Percentiles rank a stretch among this genome's conserved stretches.
Evolutionary conservation across 2,113 vertebrate species (phyloP).

Genomic region (Manacus vitellinus): DNA sequence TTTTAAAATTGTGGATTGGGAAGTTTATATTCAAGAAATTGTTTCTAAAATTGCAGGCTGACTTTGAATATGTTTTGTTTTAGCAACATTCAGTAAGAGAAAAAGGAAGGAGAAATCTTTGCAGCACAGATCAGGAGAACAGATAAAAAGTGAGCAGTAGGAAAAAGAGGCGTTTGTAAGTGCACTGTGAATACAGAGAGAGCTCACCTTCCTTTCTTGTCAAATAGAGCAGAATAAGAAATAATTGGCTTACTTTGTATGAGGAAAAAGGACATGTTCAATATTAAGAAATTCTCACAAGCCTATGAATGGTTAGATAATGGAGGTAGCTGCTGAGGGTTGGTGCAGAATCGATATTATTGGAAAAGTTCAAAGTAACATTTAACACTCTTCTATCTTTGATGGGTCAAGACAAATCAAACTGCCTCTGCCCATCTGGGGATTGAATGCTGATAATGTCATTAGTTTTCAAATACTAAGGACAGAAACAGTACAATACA

Average conservation of each 20-base stretch:
- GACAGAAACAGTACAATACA: not conserved
- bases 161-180: not conserved
- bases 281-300: constrained; percentile 1
- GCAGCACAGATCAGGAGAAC: not conserved
- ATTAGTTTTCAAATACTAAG: not conserved
- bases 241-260: constrained; percentile 30
- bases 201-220: not conserved
- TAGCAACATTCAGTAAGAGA: not conserved
- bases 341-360: constrained; percentile 8
- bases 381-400: not conserved
- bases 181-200: not conserved
- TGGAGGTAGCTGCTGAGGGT: not conserved
- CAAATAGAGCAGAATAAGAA: not conserved
- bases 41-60: not conserved
- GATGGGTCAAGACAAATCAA: not conserved
- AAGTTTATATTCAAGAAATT: not conserved
- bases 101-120: not conserved
- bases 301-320: not conserved
- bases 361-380: not conserved
- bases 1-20: not conserved
- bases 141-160: not conserved
- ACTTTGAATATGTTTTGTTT: not conserved
- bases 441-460: not conserved
- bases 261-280: not conserved
- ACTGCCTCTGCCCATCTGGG: not conserved